phyloP scores from a whole-genome alignment of 1,140 invertebrate species.

The Andricus grossulariae region DNA sequence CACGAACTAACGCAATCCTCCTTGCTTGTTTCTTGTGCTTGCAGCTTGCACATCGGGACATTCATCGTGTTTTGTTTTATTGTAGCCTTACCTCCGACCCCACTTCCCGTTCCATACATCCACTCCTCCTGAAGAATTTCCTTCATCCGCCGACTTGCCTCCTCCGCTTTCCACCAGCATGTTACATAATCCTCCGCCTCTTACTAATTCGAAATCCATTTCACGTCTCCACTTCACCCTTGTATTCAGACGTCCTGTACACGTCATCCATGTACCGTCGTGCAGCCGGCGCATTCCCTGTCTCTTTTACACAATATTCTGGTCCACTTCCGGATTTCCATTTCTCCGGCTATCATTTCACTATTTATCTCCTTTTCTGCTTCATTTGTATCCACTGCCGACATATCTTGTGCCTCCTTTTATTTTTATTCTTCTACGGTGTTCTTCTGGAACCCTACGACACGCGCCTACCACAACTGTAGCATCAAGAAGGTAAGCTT shows the following conservation, averaged over 20 bases:
- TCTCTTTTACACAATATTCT: slow-evolving; percentile 41
- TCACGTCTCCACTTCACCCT: slow-evolving; percentile 29
- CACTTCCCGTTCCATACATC: slow-evolving; percentile 56
- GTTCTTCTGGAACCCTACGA: slow-evolving; percentile 40
- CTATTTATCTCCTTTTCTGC: slow-evolving; percentile 13
- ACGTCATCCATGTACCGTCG: slow-evolving; percentile 54
- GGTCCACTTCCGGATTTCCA: slow-evolving; percentile 44
- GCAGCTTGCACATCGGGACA: slow-evolving; percentile 76
- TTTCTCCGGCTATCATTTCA: slow-evolving; percentile 33
- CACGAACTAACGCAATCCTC: slow-evolving; percentile 45
- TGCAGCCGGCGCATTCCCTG: slow-evolving; percentile 47
- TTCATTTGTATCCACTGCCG: slow-evolving; percentile 26
- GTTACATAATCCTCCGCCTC: slow-evolving; percentile 47
- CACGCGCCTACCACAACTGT: slow-evolving; percentile 35
- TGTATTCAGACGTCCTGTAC: slow-evolving; percentile 48
- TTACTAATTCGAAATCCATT: slow-evolving; percentile 39
- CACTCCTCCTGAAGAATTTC: slow-evolving; percentile 55
- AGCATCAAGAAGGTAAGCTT: slow-evolving; percentile 52
- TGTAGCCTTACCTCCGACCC: slow-evolving; percentile 70
- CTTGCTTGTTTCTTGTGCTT: slow-evolving; percentile 60
- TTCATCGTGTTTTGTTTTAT: slow-evolving; percentile 77
- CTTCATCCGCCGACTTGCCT: slow-evolving; percentile 6
- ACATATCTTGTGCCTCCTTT: neutral
- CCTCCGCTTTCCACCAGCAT: slow-evolving; percentile 42
- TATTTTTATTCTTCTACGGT: slow-evolving; percentile 35